A percentile compares a stretch with the other conserved stretches of the same genome.
Conservation (phyloP, 2,888 invertebrate species). For the Thysanoteuthis rhombus region DNA sequence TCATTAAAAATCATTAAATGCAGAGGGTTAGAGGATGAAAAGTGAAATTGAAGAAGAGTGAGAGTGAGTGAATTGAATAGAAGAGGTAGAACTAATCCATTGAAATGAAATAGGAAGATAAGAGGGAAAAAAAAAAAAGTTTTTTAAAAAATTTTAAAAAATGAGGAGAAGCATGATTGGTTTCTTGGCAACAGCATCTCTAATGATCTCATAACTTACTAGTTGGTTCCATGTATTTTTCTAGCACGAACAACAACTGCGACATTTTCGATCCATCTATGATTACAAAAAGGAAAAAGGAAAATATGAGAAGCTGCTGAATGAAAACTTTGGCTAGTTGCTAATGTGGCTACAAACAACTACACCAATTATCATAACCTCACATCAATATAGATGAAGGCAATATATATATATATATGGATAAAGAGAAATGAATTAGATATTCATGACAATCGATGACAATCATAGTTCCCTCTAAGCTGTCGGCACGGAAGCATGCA, state of each 20-base stretch:
- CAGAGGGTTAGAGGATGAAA: neutral
- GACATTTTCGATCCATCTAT: neutral
- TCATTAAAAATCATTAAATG: neutral
- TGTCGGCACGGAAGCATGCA: too few species aligned
- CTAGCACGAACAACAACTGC: constrained; percentile 12
- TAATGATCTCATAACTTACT: constrained; percentile 14
- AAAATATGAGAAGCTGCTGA: neutral
- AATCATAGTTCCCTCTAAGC: too few species aligned
- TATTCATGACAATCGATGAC: neutral
- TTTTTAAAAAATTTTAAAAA: neutral
- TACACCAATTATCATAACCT: neutral
- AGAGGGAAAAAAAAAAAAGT: too few species aligned
- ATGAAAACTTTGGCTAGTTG: neutral
- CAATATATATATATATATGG: neutral
- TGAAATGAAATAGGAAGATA: neutral
- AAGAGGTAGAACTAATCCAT: neutral
- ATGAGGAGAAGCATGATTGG: neutral
- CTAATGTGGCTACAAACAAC: neutral
- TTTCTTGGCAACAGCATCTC: constrained; percentile 19
- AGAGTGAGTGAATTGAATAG: neutral
- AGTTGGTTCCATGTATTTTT: neutral
- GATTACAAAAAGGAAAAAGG: constrained; percentile 12
- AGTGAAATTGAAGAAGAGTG: neutral
- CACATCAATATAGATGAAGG: neutral
- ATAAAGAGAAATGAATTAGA: neutral